Evolutionary conservation across 1,140 invertebrate genomes (phyloP).

Genomic region (Oreohelix idahoensis): DNA sequence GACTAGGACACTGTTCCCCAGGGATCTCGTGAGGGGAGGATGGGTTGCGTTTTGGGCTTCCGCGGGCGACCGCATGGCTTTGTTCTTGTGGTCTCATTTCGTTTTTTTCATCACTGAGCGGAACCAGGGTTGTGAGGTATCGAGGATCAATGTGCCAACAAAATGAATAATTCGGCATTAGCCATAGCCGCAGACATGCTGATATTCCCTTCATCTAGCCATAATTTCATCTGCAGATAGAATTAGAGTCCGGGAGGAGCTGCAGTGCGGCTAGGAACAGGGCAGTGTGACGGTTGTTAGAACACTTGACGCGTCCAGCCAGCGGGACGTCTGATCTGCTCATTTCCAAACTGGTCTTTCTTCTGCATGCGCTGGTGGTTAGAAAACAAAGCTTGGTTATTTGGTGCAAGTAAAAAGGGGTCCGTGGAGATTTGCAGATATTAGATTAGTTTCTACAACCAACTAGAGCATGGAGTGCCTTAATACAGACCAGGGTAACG

Average conservation of each 20-base stretch:
- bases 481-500: not conserved
- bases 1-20: conserved; percentile 18
- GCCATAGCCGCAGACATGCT: not conserved
- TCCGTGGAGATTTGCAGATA: conserved; percentile 25
- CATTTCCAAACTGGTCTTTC: conserved; percentile 9
- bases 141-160: not conserved
- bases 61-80: conserved; percentile 27
- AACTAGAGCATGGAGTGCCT: conserved; percentile 8
- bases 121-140: not conserved
- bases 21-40: not conserved
- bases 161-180: conserved; percentile 37
- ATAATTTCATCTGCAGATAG: conserved; percentile 41
- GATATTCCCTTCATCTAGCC: conserved; percentile 5
- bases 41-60: conserved; percentile 11
- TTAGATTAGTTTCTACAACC: conserved; percentile 26
- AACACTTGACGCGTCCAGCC: not conserved
- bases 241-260: conserved; percentile 24
- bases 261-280: not conserved
- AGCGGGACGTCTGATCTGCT: not conserved
- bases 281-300: not conserved
- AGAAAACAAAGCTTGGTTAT: conserved; percentile 24
- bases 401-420: conserved; percentile 13
- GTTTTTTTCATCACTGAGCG: conserved; percentile 19
- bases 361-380: conserved; percentile 11
- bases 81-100: conserved; percentile 26